phyloP scores from a whole-genome alignment of 2,888 invertebrate genomes.

The Pristionchus exspectatus region DNA sequence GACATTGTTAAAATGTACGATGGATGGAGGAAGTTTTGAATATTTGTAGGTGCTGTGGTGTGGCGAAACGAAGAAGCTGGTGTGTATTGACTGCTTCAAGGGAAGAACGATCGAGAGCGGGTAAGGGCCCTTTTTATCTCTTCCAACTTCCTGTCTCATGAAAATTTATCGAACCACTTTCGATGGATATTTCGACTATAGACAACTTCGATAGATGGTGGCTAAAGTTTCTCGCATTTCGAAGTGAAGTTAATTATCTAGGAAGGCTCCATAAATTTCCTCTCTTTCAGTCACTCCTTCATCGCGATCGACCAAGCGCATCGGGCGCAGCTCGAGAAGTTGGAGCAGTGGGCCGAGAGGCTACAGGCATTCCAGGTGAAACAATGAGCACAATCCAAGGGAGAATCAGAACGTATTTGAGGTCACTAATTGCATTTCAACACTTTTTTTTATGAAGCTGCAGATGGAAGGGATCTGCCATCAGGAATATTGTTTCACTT shows the following conservation, averaged over 20 bases:
- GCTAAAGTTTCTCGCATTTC: too few species aligned
- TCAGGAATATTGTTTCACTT: too few species aligned
- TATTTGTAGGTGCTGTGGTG: constrained; percentile 79
- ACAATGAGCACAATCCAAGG: background rate
- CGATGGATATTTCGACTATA: too few species aligned
- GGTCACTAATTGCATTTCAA: too few species aligned
- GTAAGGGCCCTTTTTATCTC: background rate
- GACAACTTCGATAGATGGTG: too few species aligned
- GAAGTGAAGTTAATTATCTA: too few species aligned
- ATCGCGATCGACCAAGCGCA: constrained; percentile 88
- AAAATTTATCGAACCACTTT: background rate
- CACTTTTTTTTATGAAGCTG: too few species aligned
- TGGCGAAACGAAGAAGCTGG: constrained; percentile 85
- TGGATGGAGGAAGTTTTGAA: too few species aligned
- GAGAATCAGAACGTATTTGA: background rate
- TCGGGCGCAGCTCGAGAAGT: constrained; percentile 85
- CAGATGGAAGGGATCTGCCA: background rate
- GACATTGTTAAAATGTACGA: too few species aligned
- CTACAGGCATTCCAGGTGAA: constrained; percentile 76
- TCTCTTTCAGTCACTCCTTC: constrained; percentile 83
- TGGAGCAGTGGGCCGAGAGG: constrained; percentile 84
- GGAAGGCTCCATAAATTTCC: too few species aligned
- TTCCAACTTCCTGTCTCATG: too few species aligned
- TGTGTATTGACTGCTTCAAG: constrained; percentile 86
- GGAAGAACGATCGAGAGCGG: constrained; percentile 82